phyloP scores from a whole-genome alignment of 35 echinoderm and acorn worm genomes.

The Apostichopus japonicus region DNA sequence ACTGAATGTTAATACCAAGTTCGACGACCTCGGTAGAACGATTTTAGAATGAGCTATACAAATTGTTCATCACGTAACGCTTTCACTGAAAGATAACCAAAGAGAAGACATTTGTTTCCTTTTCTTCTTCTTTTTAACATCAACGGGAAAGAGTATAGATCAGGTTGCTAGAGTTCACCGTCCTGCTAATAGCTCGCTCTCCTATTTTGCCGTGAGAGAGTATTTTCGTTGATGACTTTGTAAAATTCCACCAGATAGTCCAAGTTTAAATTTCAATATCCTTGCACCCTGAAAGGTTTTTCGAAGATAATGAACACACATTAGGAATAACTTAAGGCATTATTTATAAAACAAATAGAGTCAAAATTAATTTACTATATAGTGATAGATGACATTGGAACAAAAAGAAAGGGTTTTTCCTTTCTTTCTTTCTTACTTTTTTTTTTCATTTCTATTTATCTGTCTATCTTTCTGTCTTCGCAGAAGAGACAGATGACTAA shows the following conservation, averaged over 20 bases:
- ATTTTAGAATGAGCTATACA: no score
- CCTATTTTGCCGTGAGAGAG: background rate
- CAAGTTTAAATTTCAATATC: background rate
- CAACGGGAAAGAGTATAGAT: background rate
- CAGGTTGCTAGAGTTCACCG: background rate
- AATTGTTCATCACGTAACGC: no score
- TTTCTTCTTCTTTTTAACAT: no score
- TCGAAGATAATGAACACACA: background rate
- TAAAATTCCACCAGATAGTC: background rate
- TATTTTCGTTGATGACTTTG: background rate
- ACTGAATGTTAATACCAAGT: no score
- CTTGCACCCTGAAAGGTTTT: background rate
- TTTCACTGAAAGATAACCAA: no score
- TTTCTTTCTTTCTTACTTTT: background rate
- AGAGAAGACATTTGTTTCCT: no score
- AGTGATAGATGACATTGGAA: background rate
- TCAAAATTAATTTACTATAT: background rate
- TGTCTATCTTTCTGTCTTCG: background rate
- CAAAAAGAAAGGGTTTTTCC: background rate
- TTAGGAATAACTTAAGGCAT: background rate
- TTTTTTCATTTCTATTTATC: background rate
- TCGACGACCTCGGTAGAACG: no score
- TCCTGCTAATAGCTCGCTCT: background rate
- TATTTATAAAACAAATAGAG: conserved; percentile 3
- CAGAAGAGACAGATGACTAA: background rate